Base-by-base conservation (phyloP, 2,113 vertebrate species). In the Poeciliopsis turrubarensis region DNA sequence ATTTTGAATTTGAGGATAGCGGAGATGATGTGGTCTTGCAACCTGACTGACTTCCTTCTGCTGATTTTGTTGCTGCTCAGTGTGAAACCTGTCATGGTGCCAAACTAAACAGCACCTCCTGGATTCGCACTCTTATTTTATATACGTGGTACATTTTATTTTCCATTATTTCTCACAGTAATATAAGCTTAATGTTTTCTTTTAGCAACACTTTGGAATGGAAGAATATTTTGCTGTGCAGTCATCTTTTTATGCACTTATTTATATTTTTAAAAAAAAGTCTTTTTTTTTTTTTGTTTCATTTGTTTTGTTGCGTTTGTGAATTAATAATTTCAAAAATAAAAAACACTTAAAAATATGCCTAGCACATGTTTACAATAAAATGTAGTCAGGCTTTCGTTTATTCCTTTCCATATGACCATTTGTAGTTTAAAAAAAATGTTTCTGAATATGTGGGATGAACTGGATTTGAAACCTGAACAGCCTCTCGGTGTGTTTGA, bases 21-120 rank as follows among this genome's bases (percentile, higher is more conserved):
- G 64, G 25, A 66, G 39, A 14, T 34, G 22, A 78, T 86, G 80
- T 82, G 78, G 19, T 67, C 5, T 29, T 75, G 31, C 69, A n/a
- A 68, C 68, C 66, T 80, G 67, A 65, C 70, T 14, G 26, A 22
- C 15, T 5, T 64, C n/a, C 0, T 10, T 77, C 15, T 65, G 31
- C 26, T 77, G 73, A 65, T 70, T 75, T 22, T 44, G 1, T 69
- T 37, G 4, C 19, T 77, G 34, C 65, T 69, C 5, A 7, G 64
- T 72, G 77, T 13, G 7, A 57, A 67, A 65, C 3, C 26, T 27
- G 54, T 15, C 4, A 8, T 14, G 11, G 30, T 37, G 51, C 57
- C 54, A 70, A 31, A 32, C 57, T 27, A n/a, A 34, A 22, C 31
- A 32, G 47, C 30, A 39, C 26, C 29, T 25, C 17, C 44, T 32